Evolutionary conservation across 2,797 vertebrate species (phyloP).

Genomic region (Nasua narica): DNA sequence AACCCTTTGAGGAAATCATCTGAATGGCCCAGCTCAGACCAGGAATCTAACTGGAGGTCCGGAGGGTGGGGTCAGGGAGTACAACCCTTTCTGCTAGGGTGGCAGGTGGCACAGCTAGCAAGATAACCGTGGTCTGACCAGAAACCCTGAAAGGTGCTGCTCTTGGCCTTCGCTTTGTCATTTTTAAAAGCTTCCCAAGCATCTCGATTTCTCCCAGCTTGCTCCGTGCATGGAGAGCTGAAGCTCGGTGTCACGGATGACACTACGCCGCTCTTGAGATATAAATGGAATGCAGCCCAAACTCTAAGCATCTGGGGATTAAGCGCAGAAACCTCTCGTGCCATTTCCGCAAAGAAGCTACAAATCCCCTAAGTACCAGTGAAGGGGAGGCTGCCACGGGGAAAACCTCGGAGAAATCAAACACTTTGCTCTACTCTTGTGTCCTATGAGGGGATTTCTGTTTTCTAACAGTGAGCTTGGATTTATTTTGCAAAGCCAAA

Average conservation of each 20-base stretch:
- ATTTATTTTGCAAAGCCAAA: constrained; percentile 58
- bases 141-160: background rate
- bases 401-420: constrained; percentile 44
- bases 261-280: background rate
- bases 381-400: background rate
- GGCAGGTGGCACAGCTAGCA: background rate
- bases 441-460: constrained; percentile 59
- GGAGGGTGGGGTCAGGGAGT: background rate
- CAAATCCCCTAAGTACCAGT: constrained; percentile 40
- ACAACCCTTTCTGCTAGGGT: background rate
- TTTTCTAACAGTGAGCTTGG: constrained; percentile 51
- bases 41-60: background rate
- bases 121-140: background rate
- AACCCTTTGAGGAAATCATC: background rate
- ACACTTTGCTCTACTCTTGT: constrained; percentile 42
- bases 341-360: constrained; percentile 47
- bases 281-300: background rate
- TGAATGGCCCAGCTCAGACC: background rate
- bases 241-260: constrained; percentile 40
- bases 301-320: constrained; percentile 11
- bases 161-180: background rate
- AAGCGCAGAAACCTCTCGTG: constrained; percentile 39
- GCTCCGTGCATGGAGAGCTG: background rate
- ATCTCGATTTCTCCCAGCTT: background rate
- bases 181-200: background rate